Evolutionary conservation across 1,140 invertebrate genomes (phyloP), one percentile per base, ranked within the genome.

Genomic region (Cydia amplana): DNA sequence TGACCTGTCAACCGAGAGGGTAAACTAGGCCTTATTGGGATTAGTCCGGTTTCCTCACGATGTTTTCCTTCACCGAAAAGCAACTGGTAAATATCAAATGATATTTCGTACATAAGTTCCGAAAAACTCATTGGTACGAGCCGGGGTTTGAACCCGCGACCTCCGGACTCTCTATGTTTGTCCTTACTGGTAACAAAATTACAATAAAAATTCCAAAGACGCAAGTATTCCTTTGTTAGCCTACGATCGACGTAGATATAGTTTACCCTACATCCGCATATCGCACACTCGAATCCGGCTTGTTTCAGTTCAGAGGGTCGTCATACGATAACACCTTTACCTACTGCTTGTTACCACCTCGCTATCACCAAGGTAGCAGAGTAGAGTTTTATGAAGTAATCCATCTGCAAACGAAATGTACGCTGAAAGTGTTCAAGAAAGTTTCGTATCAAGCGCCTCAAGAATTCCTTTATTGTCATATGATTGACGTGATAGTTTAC

Each of bases 261-360:
- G 16, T 51, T 51, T 51, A 18, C n/a, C 49, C 49, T 12, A 51
- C 16, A 51, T 7, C 46, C 25, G 65, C 16, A 32, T 67, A 40
- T 36, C 14, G 65, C 4, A 40, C 16, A 40, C 65, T 43, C 32
- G 23, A 70, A 70, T 70, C 65, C 32, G 32, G 55, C 40, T 70
- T 32, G 43, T 75, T 75, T 55, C 64, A 70, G 74, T 32, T 32
- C 32, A 55, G 43, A 23, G 60, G 74, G 64, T 75, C 74, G 63
- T 63, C 63, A 75, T n/a, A 63, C 74, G 74, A 75, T 75, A 75
- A 46, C 36, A 63, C 4, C 60, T 18, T 25, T 64, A 64, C 64
- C 16, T 67, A 32, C 14, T 16, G 5, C 0, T 32, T 60, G 32
- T 70, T 70, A 23, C 64, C 64, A 65, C 4, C 14, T 4, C 7